Evolutionary conservation across 2,888 invertebrate genomes (phyloP).

Genomic region (Heliconius sara): DNA sequence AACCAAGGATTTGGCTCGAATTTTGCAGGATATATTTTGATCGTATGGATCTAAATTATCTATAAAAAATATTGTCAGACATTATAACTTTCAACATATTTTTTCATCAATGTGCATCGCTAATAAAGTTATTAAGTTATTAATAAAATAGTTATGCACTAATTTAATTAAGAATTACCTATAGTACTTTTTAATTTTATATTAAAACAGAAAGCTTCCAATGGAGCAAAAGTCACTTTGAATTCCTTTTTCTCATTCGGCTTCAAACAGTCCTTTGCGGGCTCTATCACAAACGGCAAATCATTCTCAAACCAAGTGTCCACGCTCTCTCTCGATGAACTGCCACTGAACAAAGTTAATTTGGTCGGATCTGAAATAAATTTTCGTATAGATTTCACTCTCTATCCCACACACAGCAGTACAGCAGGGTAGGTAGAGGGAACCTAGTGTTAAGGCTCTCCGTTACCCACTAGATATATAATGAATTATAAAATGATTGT

Average conservation of each 20-base stretch:
- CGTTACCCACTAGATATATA: no score
- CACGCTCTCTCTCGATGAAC: slow-evolving; percentile 65
- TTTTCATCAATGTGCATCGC: no score
- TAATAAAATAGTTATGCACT: neutral
- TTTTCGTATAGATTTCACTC: no score
- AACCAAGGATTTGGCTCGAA: slow-evolving; percentile 85
- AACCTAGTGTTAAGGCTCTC: no score
- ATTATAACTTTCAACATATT: neutral
- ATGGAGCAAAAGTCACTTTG: slow-evolving; percentile 82
- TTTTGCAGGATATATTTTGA: slow-evolving; percentile 77
- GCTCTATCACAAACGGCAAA: slow-evolving; percentile 81
- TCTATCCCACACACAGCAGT: no score
- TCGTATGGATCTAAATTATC: slow-evolving; percentile 83
- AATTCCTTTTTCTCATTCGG: slow-evolving; percentile 72
- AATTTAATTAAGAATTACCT: neutral
- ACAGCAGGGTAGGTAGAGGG: no score
- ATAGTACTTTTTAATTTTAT: slow-evolving; percentile 68
- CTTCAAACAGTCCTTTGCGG: slow-evolving; percentile 71
- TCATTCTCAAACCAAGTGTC: slow-evolving; percentile 77
- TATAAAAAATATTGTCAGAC: slow-evolving; percentile 46
- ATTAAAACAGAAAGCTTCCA: slow-evolving; percentile 81
- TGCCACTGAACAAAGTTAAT: slow-evolving; percentile 72
- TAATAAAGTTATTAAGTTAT: no score
- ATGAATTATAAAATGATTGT: neutral
- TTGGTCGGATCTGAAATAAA: slow-evolving; percentile 61